Conservation (phyloP, 35 echinoderm and acorn worm genomes). For the Apostichopus japonicus region DNA sequence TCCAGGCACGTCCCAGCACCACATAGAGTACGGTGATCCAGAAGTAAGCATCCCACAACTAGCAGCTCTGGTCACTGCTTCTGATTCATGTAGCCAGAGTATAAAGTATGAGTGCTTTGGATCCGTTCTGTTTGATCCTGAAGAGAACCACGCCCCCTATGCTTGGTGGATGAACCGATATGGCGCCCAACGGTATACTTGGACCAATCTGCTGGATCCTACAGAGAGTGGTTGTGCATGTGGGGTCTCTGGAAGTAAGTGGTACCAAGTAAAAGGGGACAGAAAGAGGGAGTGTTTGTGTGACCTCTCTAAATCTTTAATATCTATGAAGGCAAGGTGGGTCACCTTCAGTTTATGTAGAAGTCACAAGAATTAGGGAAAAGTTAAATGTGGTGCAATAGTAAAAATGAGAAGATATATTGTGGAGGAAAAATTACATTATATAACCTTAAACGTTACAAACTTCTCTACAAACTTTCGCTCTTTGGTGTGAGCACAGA, state of each 20-base stretch:
- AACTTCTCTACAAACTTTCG: too few species aligned
- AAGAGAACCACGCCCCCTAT: slow-evolving; percentile 29
- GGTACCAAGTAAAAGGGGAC: not conserved
- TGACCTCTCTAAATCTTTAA: too few species aligned
- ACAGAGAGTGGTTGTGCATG: slow-evolving; percentile 22
- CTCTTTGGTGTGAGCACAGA: too few species aligned
- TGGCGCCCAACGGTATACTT: not conserved
- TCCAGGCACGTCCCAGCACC: slow-evolving; percentile 31
- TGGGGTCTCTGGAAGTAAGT: slow-evolving; percentile 42
- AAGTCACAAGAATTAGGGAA: too few species aligned
- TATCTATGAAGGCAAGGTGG: too few species aligned
- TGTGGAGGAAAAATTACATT: too few species aligned
- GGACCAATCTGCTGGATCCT: not conserved
- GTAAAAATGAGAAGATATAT: too few species aligned
- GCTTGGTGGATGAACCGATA: slow-evolving; percentile 52
- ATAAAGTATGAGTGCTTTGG: slow-evolving; percentile 46
- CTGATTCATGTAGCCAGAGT: not conserved
- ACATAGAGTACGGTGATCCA: slow-evolving; percentile 41
- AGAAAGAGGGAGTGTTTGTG: too few species aligned
- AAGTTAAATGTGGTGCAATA: too few species aligned
- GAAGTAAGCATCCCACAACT: slow-evolving; percentile 51
- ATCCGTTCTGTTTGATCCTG: slow-evolving; percentile 44
- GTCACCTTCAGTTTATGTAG: too few species aligned
- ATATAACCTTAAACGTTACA: too few species aligned
- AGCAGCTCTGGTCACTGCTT: slow-evolving; percentile 14